Base-by-base conservation (phyloP, 2,113 vertebrate genomes). In the Lepidothrix coronata region DNA sequence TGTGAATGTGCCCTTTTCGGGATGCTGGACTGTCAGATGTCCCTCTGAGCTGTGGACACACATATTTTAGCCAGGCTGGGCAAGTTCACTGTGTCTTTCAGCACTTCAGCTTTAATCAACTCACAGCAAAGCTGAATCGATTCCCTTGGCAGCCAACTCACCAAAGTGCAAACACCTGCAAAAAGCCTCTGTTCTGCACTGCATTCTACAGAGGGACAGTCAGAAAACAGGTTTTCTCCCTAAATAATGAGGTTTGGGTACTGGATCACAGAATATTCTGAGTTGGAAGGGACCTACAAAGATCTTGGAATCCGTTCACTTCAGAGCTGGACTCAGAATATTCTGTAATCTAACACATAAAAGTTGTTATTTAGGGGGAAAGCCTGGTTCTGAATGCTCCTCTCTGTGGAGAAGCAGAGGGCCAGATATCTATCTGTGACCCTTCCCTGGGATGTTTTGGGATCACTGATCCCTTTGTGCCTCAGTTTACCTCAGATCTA, bases 1-100 rank as follows among this genome's bases (percentile, higher is more conserved):
- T 4, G 14, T 14, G 35, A 25, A 6, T 0, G 0, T 35, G 46
- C 14, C 14, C 43, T 65, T 46, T 35, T 9, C 6, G n/a, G 41
- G 44, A 21, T 35, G 2, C 1, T 6, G 48, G 61, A 35, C 23
- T 39, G 18, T 37, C 51, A n/a, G 65, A 24, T 72, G 78, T 20
- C 44, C 33, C 51, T 74, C 27, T 1, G 3, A 43, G 51, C n/a
- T 39, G 18, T 41, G 48, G 49, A 49, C 46, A 27, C 65, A 2
- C 12, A 15, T 46, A 7, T 57, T 77, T 44, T 17, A 91, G 46
- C 37, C 28, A 15, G 37, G 49, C 23, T 71, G 39, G 35, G 44
- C 35, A 44, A 12, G 8, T 21, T 89, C 23, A 3, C 39, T 8
- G 30, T 71, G 73, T 15, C 41, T 74, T 77, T 57, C 54, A 57